Base-by-base conservation (phyloP, 2,113 vertebrate genomes). In the Blennius ocellaris region DNA sequence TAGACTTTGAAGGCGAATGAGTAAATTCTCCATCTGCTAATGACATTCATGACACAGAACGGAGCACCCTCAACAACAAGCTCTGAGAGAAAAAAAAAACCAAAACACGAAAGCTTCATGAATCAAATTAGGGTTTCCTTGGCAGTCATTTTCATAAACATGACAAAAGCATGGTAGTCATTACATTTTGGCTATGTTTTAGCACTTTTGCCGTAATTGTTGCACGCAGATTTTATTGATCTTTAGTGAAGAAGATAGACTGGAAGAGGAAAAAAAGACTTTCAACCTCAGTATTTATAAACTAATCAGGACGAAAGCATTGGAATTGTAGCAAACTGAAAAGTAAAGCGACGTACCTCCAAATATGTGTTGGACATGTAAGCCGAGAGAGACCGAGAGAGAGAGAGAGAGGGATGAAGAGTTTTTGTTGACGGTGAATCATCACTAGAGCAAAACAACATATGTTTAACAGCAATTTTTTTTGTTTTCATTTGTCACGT, bases 131-230 rank as follows among this genome's bases (percentile, higher is more conserved):
- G 76, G 58, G 51, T 76, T 80, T 57, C 63, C 52, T 61, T 78
- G 71, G 71, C 69, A 76, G 68, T 66, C 61, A 11, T 12, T 56
- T 69, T 16, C 49, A 78, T 80, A 78, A 89, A 87, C 51, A 82
- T 81, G 50, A 82, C 58, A 85, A 81, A 86, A 81, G 69, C 63
- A 70, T 88, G 83, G 77, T 45, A 66, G 58, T 81, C 15, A 62
- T 85, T 89, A 87, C 68, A 56, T 48, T 47, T 78, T 82, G 80
- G 81, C 78, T 70, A 73, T 76, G 54, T 49, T 54, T 54, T 51
- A 55, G 59, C 39, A 36, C 14, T 69, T 36, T 57, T 66, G 59
- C 37, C 63, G 58, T 39, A 16, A 63, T 78, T 83, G 30, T 61
- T 84, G 39, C 55, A 38, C 57, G 47, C 61, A 62, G 41, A 73